A percentile compares a stretch with the other conserved stretches of the same genome.
phyloP scores from a whole-genome alignment of 2,888 invertebrate species.

The Cryptosula pallasiana region DNA sequence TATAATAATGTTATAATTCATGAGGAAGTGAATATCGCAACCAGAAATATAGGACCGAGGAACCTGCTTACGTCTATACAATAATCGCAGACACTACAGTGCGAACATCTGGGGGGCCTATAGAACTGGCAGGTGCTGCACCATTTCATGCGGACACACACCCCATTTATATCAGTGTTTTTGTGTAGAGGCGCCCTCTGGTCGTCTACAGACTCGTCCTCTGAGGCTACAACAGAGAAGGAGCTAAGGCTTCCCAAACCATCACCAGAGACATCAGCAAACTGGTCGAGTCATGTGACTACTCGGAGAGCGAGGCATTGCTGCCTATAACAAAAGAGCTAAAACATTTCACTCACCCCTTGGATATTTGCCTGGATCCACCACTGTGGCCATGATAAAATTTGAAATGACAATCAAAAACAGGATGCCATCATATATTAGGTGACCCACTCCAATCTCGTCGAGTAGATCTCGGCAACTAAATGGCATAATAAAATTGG shows the following conservation, averaged over 20 bases:
- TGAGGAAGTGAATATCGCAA: too few species aligned
- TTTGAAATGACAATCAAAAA: slow-evolving; percentile 96
- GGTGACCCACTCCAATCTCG: slow-evolving; percentile 41
- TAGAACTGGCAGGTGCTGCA: slow-evolving; percentile 99
- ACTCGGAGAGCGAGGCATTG: too few species aligned
- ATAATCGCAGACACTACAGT: slow-evolving; percentile 98
- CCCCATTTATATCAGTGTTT: slow-evolving; percentile 95
- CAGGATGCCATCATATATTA: slow-evolving; percentile 83
- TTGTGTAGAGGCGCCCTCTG: slow-evolving; percentile 87
- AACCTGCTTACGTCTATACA: slow-evolving; percentile 65
- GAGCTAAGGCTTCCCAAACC: too few species aligned
- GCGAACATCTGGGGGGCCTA: slow-evolving; percentile 95
- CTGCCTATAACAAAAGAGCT: too few species aligned
- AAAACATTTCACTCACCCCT: slow-evolving; percentile 73
- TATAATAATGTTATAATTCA: background rate
- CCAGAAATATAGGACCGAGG: too few species aligned
- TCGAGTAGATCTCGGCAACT: too few species aligned
- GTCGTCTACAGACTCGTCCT: slow-evolving; percentile 96
- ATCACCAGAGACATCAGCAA: too few species aligned
- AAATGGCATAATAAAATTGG: too few species aligned
- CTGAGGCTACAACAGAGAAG: slow-evolving; percentile 26
- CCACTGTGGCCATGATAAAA: slow-evolving; percentile 96
- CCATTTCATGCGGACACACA: slow-evolving; percentile 99
- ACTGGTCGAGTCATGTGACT: too few species aligned
- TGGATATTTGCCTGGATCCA: slow-evolving; percentile 98